Conservation (phyloP, 1,140 invertebrate species). For the Brachionus asplanchnoidis region DNA sequence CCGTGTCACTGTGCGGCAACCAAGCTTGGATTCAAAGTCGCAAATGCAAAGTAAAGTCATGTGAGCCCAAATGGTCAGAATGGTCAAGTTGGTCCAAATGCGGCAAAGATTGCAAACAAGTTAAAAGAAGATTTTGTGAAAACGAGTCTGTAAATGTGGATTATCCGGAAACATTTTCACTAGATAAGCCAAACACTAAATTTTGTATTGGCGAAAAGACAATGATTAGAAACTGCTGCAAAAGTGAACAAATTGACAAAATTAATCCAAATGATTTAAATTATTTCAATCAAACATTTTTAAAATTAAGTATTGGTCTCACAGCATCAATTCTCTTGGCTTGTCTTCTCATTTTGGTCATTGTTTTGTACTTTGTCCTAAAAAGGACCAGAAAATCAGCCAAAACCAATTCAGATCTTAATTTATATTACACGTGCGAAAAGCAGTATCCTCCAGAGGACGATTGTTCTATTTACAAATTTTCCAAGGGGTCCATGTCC, state of each 20-base stretch:
- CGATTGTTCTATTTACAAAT: constrained; percentile 17
- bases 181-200: neutral
- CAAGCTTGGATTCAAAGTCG: neutral
- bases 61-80: constrained; percentile 13
- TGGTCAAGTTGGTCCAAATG: constrained; percentile 26
- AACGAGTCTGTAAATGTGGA: neutral
- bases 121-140: neutral
- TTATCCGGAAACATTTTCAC: neutral
- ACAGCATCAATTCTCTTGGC: neutral
- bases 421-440: constrained; percentile 39
- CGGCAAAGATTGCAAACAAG: neutral
- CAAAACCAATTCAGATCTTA: constrained; percentile 5
- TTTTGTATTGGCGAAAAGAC: constrained; percentile 17
- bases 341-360: neutral
- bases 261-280: neutral
- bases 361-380: neutral
- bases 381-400: neutral
- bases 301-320: constrained; percentile 20
- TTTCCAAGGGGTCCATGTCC: neutral
- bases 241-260: neutral
- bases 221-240: constrained; percentile 8
- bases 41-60: neutral
- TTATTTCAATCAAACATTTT: constrained; percentile 11
- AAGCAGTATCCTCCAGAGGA: constrained; percentile 12
- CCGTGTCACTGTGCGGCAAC: neutral